Conservation (phyloP, 2,888 invertebrate species). For the Drosophila planitibia region DNA sequence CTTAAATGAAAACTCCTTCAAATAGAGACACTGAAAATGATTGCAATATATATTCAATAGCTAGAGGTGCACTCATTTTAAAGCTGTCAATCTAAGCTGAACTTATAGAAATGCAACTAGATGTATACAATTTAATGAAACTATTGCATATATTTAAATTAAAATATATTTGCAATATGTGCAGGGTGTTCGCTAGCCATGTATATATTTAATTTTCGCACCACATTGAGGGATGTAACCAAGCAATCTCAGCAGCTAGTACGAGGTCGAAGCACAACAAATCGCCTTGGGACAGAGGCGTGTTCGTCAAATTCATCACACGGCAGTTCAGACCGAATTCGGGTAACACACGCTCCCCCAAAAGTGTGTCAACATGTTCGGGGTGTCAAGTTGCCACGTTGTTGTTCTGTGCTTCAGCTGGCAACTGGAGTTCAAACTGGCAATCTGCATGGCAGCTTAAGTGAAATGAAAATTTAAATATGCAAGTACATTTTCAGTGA, state of each 20-base stretch:
- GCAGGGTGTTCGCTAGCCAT: conserved; percentile 5
- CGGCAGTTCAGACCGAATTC: conserved; percentile 8
- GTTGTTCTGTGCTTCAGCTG: conserved; percentile 13
- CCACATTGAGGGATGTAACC: conserved; percentile 12
- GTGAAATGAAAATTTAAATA: conserved; percentile 68
- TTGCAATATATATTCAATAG: background rate
- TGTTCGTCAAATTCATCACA: conserved; percentile 59
- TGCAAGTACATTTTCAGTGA: conserved; percentile 66
- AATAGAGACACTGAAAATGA: conserved; percentile 3
- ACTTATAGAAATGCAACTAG: background rate
- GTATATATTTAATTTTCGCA: background rate
- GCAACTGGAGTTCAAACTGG: conserved; percentile 10
- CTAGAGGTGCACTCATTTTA: background rate
- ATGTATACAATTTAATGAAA: background rate
- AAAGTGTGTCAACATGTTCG: conserved; percentile 63
- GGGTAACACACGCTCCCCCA: background rate
- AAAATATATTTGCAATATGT: background rate
- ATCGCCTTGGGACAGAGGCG: conserved; percentile 48
- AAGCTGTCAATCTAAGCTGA: background rate
- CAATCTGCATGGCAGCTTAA: conserved; percentile 32
- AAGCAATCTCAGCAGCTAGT: conserved; percentile 62
- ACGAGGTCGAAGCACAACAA: conserved; percentile 29
- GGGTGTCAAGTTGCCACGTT: conserved; percentile 26
- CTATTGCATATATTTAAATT: background rate
- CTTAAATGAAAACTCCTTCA: conserved; percentile 41